Percentiles rank a stretch among this genome's conserved stretches.
phyloP scores from a whole-genome alignment of 2,797 vertebrate genomes.

The Pipistrellus kuhlii region DNA sequence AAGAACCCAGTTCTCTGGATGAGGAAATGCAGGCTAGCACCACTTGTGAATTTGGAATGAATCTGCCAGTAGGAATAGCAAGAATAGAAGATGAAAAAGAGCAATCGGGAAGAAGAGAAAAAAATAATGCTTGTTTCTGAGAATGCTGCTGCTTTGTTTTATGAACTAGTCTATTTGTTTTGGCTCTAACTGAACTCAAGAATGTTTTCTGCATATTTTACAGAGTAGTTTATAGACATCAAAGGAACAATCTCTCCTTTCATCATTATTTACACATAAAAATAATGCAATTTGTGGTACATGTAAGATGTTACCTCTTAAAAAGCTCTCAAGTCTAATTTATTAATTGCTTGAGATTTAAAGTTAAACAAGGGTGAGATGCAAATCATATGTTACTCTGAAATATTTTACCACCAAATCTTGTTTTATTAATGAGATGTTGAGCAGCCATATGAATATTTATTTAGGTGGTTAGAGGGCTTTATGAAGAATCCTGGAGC shows the following conservation, averaged over 20 bases:
- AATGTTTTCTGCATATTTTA: constrained; percentile 80
- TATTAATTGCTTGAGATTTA: constrained; percentile 87
- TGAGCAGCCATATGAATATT: constrained; percentile 83
- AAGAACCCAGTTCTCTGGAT: background rate
- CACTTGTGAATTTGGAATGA: constrained; percentile 63
- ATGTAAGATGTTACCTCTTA: constrained; percentile 85
- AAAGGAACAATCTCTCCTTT: constrained; percentile 83
- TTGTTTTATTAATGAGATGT: constrained; percentile 86
- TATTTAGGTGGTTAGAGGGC: constrained; percentile 84
- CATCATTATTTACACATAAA: constrained; percentile 85
- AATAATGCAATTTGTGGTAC: constrained; percentile 84
- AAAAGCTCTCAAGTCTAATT: constrained; percentile 87
- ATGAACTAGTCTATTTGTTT: constrained; percentile 79
- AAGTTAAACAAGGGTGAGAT: constrained; percentile 84
- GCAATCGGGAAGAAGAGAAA: constrained; percentile 63
- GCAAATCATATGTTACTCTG: constrained; percentile 82
- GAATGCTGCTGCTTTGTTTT: constrained; percentile 82
- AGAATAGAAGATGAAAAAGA: constrained; percentile 72
- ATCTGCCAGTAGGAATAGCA: constrained; percentile 68
- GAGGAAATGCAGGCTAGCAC: constrained; percentile 39
- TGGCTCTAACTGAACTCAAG: constrained; percentile 82
- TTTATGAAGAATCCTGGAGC: constrained; percentile 82
- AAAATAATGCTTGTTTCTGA: constrained; percentile 72
- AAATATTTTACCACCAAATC: constrained; percentile 84
- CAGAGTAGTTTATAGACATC: constrained; percentile 82